These are phyloP conservation scores for Mobula hypostoma DNA, from an alignment of 2,113 vertebrate species.

Conservation along the genomic window DNA sequence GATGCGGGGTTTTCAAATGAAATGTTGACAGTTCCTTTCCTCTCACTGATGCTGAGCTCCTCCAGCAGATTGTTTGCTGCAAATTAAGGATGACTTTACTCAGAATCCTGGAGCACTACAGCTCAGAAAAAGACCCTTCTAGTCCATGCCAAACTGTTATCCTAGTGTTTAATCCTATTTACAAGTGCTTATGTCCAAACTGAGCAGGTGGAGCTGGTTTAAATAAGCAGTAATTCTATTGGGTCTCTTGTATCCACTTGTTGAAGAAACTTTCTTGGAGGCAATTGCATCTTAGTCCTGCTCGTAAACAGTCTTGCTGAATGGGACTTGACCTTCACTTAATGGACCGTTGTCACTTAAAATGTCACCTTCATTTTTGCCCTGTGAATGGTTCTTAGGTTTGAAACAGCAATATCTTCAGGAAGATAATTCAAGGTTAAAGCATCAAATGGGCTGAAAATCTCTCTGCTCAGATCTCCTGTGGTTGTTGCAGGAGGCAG, in stretches of 20 bases:
- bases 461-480: neutral
- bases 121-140: no score
- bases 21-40: no score
- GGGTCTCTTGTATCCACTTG: neutral
- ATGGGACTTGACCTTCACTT: slow-evolving; percentile 8
- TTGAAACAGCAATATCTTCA: neutral
- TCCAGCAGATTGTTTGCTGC: neutral
- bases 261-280: neutral
- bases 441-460: neutral
- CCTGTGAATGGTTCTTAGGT: neutral
- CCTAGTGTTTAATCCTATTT: neutral
- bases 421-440: slow-evolving; percentile 26
- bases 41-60: neutral
- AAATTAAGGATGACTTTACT: neutral
- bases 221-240: neutral
- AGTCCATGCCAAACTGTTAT: no score
- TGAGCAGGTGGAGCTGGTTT: neutral
- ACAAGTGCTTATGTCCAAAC: neutral
- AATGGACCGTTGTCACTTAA: slow-evolving; percentile 8
- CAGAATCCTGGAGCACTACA: neutral
- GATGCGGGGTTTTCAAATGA: no score
- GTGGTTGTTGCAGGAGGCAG: neutral
- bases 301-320: neutral
- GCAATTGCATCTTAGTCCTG: neutral
- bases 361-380: neutral